These are phyloP conservation scores for Rhinolophus ferrumequinum DNA, from an alignment of 2,113 vertebrate genomes.

Conservation along the genomic window DNA sequence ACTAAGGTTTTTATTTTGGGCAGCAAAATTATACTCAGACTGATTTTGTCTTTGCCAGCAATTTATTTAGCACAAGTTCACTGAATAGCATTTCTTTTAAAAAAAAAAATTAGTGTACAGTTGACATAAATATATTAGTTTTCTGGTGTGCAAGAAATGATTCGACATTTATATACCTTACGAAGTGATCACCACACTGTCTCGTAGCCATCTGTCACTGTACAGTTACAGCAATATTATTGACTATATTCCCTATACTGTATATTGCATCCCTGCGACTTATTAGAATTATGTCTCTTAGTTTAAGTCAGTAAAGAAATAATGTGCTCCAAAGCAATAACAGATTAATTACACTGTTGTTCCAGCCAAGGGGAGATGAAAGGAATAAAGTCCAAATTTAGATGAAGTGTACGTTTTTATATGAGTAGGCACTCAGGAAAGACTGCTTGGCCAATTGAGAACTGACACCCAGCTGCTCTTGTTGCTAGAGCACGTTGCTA, in stretches of 20 bases:
- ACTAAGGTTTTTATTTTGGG: not conserved
- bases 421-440: too few relatives aligned
- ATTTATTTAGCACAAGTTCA: not conserved
- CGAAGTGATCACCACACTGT: not conserved
- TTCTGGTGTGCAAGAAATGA: not conserved
- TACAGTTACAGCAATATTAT: not conserved
- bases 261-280: not conserved
- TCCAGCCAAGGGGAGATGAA: not conserved
- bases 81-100: not conserved
- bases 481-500: not conserved
- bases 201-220: not conserved
- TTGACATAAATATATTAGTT: not conserved
- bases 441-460: not conserved
- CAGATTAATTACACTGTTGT: not conserved
- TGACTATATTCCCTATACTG: not conserved
- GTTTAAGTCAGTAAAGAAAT: not conserved
- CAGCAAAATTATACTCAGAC: not conserved
- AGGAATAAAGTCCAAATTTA: not conserved
- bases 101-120: not conserved
- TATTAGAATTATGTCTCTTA: not conserved
- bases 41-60: not conserved
- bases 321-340: not conserved
- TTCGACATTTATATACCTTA: not conserved
- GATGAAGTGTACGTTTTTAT: not conserved
- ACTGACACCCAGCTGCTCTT: not conserved